phyloP scores from a whole-genome alignment of 1,140 invertebrate genomes.

The Dendrolimus punctatus region DNA sequence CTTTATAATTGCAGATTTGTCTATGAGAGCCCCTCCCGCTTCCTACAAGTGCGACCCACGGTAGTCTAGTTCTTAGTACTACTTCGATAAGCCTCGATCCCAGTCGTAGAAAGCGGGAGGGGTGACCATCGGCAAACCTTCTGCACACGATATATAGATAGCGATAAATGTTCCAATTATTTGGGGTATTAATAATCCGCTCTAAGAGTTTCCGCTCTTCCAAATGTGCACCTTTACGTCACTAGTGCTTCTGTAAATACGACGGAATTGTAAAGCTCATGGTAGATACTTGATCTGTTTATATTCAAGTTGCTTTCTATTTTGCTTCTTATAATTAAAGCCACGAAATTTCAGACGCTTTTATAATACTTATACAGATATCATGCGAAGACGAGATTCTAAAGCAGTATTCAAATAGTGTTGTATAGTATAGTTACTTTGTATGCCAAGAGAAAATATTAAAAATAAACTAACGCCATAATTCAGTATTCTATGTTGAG shows the following conservation, averaged over 20 bases:
- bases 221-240: conserved; percentile 15
- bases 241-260: conserved; percentile 29
- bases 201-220: conserved; percentile 5
- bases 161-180: background rate
- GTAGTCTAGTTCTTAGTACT: too few species aligned
- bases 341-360: conserved; percentile 13
- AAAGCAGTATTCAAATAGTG: too few species aligned
- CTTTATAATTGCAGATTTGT: too few species aligned
- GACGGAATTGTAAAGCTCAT: conserved; percentile 30
- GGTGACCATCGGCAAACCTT: too few species aligned
- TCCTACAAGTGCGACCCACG: too few species aligned
- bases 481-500: too few species aligned
- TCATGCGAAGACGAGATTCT: background rate
- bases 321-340: conserved; percentile 28
- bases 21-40: too few species aligned
- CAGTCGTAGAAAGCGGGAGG: too few species aligned
- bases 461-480: too few species aligned
- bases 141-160: background rate
- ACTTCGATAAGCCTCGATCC: too few species aligned
- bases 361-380: background rate
- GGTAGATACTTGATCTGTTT: conserved; percentile 32
- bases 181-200: background rate
- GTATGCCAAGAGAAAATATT: too few species aligned
- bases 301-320: conserved; percentile 18
- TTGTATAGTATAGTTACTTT: too few species aligned